Base-by-base conservation (phyloP, 2,797 vertebrate species). In the Gymnothorax javanicus region DNA sequence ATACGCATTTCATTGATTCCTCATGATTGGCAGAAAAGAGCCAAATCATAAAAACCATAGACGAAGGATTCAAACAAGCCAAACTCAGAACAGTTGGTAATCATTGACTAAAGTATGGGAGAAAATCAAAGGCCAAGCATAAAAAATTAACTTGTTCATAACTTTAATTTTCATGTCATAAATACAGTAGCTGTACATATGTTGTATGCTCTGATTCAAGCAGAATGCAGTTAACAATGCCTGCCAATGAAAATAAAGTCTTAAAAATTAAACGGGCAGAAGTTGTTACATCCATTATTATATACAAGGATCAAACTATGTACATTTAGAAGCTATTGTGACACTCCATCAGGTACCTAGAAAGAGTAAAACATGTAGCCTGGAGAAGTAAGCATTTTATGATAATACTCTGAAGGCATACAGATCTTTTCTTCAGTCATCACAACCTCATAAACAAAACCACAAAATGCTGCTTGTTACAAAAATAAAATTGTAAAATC, bases 121-220 rank as follows among this genome's bases (percentile, higher is more conserved):
- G 52, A 20, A 87, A 81, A 83, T 33, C 82, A 60, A 89, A 88
- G 77, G 79, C 85, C 67, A 69, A 2, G 82, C 62, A 87, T 73
- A 85, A 33, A 85, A 85, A 90, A 88, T 86, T 89, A 91, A 93
- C 94, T 86, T 94, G 92, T 86, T 94, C 92, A 93, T 93, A 86
- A 91, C 87, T 90, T 97, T 96, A 95, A 96, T 95, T 90, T 91
- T 95, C 95, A 96, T 96, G 96, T 97, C 96, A 94, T 96, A 94
- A 95, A 97, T 96, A 96, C 92, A 87, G 88, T 91, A 95, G 95
- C 95, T 94, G 95, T 93, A 93, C 93, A 96, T 94, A 90, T 93
- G 86, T 91, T 96, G 95, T 95, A 96, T 94, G 95, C 90, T 95
- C 92, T 93, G 91, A 91, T 93, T 93, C 93, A 96, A 97, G 97